Evolutionary conservation across 2,113 vertebrate species (phyloP).

Genomic region (Oncorhynchus masou): DNA sequence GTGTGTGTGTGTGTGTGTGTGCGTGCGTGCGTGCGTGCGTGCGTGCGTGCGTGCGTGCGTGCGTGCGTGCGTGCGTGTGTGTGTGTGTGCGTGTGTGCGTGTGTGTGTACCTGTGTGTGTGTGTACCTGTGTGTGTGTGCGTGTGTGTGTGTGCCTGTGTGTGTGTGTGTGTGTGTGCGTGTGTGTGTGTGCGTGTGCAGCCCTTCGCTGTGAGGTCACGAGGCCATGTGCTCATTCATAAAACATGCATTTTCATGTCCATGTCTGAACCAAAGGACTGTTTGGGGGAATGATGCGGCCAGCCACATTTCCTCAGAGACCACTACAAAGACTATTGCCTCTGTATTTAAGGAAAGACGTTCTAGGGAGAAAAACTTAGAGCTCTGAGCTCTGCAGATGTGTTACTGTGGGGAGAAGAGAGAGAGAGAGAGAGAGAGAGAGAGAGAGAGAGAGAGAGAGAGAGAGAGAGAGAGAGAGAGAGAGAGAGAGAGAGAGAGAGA

Average conservation of each 20-base stretch:
- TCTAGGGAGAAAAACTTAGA: neutral
- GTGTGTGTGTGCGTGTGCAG: conserved; percentile 37
- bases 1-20: too few species aligned
- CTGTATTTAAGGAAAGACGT: neutral
- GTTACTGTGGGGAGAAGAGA: conserved; percentile 2
- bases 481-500: neutral
- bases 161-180: too few species aligned
- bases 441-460: neutral
- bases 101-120: too few species aligned
- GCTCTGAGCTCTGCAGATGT: neutral
- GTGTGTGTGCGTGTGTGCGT: too few species aligned
- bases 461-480: too few species aligned
- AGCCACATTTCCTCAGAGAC: neutral
- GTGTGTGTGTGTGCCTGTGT: conserved; percentile 3
- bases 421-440: neutral
- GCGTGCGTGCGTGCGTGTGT: too few species aligned
- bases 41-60: too few species aligned
- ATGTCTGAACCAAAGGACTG: conserved; percentile 20
- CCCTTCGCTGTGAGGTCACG: conserved; percentile 50
- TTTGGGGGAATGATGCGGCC: neutral
- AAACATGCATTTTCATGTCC: conserved; percentile 68
- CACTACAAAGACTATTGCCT: neutral
- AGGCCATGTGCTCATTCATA: conserved; percentile 61
- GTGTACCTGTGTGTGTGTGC: conserved; percentile 21
- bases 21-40: too few species aligned